Base-by-base conservation (phyloP, 2,113 vertebrate species). In the Symphodus melops region DNA sequence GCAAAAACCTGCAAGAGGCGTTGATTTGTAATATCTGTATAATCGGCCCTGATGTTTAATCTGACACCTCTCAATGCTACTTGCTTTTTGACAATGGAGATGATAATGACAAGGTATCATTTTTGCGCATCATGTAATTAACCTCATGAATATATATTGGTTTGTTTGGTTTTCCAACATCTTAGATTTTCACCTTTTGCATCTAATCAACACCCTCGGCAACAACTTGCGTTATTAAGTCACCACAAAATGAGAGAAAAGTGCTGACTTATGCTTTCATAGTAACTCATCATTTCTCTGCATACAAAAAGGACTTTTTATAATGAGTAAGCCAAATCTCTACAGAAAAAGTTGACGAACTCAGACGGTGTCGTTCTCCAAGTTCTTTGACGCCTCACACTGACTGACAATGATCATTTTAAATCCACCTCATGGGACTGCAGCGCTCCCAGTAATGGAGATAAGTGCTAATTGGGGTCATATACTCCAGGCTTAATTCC, bases 81-180 rank as follows among this genome's bases (percentile, higher is more conserved):
- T 64, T 83, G 67, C 51, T 76, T 41, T 75, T 71, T 79, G 82
- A 82, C 81, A 79, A 78, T 68, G 55, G 70, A 51, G 48, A 57
- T 21, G 64, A 75, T 88, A 88, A 86, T 88, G 82, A 86, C 90
- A 88, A 89, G 60, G 82, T 86, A 83, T 88, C 73, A 84, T 90
- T 92, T 90, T 86, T 86, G 67, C 75, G 80, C 88, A 81, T 89
- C 79, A 68, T 82, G 88, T 92, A 93, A 92, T 93, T 93, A 92
- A 88, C 75, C 72, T 93, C 92, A 93, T 93, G 90, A 92, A 93
- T 93, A 91, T 87, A 93, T 92, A 93, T 93, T 93, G 92, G 77
- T 90, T 89, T 92, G 79, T 83, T 88, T 60, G 69, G 72, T 87
- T 86, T 87, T 83, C 68, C 79, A 86, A 83, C 76, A 86, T 86